These are phyloP conservation scores for Cheilosia soror DNA, from an alignment of 2,888 invertebrate genomes.

Conservation along the genomic window DNA sequence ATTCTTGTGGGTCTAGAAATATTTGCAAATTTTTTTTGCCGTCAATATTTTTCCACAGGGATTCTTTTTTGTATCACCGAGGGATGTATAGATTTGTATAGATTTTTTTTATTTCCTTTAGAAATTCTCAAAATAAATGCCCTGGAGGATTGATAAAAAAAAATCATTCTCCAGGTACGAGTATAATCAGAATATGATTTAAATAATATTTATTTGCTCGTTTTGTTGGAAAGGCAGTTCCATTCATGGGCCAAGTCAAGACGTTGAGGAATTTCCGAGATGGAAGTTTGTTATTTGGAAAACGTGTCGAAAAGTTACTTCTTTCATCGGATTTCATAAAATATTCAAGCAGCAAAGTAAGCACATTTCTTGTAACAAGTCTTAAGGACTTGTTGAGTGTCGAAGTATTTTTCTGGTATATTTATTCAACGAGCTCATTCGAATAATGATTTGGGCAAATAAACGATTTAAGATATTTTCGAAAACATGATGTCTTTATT, in stretches of 20 bases:
- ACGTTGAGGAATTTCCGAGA: conserved; percentile 23
- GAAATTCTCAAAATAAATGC: conserved; percentile 37
- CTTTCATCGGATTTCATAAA: conserved; percentile 33
- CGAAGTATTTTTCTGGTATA: background rate
- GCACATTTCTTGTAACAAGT: conserved; percentile 12
- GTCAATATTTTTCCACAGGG: background rate
- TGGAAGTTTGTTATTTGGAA: conserved; percentile 12
- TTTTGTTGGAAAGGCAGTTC: no score
- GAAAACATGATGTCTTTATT: no score
- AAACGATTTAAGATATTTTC: conserved; percentile 17
- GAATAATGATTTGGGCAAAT: conserved; percentile 1
- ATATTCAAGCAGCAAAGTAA: conserved; percentile 41
- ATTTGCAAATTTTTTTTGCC: background rate
- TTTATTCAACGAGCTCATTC: background rate
- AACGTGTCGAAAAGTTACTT: conserved; percentile 34
- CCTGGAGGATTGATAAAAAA: conserved; percentile 7
- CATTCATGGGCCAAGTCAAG: no score
- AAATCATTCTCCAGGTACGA: background rate
- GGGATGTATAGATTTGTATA: background rate
- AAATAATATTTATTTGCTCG: conserved; percentile 52
- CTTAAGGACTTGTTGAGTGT: conserved; percentile 13
- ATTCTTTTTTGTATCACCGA: no score
- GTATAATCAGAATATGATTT: conserved; percentile 63
- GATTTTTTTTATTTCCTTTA: background rate
- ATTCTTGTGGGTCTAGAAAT: conserved; percentile 20